phyloP scores from a whole-genome alignment of 2,113 vertebrate species.

The Marcusenius ussheri region DNA sequence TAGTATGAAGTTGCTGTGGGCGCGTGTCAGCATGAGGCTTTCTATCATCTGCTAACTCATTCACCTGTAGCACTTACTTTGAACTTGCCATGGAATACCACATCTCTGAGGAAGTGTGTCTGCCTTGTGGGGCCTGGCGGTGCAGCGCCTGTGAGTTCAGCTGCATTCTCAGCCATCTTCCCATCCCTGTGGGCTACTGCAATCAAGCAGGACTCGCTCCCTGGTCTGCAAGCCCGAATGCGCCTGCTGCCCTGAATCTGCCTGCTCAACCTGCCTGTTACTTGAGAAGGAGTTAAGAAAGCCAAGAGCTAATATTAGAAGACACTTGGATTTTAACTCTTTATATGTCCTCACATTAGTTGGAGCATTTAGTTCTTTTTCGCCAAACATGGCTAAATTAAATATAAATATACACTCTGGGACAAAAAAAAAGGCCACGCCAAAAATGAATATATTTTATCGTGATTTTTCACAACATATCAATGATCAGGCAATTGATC shows the following conservation, averaged over 20 bases:
- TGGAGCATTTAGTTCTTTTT: neutral
- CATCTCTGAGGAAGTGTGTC: constrained; percentile 17
- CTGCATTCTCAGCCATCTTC: constrained; percentile 18
- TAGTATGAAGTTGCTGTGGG: neutral
- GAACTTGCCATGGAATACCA: constrained; percentile 21
- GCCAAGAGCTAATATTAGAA: constrained; percentile 24
- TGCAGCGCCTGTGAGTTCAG: neutral
- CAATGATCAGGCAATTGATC: neutral
- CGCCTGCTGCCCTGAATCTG: neutral
- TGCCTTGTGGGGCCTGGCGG: neutral
- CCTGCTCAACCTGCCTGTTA: constrained; percentile 10
- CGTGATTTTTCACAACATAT: neutral
- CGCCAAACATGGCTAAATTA: neutral
- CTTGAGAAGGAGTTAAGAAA: constrained; percentile 17
- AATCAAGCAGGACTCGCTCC: neutral
- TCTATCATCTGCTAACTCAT: neutral
- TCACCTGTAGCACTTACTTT: constrained; percentile 14
- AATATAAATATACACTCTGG: neutral
- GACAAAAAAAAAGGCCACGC: neutral
- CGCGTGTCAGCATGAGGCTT: neutral
- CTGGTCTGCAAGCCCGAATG: neutral
- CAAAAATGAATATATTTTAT: neutral
- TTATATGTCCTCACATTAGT: neutral
- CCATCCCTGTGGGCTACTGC: constrained; percentile 11
- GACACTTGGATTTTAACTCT: neutral